Percentiles rank a stretch among this genome's conserved stretches.
phyloP scores from a whole-genome alignment of 2,888 invertebrate species.

The Nipponacmea schrenckii region DNA sequence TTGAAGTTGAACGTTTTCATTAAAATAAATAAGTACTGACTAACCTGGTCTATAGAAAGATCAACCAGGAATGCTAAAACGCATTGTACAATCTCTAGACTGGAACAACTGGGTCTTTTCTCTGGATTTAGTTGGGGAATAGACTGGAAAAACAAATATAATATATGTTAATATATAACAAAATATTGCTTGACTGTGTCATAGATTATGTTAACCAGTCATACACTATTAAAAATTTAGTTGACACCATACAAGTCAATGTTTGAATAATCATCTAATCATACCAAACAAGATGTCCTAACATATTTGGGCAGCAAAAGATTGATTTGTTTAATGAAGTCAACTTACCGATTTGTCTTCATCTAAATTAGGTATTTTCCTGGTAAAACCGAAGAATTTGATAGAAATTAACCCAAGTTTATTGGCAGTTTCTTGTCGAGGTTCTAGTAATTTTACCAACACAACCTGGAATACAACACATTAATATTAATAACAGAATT shows the following conservation, averaged over 20 bases:
- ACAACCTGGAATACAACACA: conserved; percentile 56
- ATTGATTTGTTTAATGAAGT: background rate
- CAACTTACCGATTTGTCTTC: conserved; percentile 41
- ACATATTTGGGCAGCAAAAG: too few species aligned
- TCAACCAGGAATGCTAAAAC: conserved; percentile 55
- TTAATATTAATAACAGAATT: too few species aligned
- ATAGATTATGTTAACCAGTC: too few species aligned
- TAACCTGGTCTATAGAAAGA: conserved; percentile 55
- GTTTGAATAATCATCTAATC: too few species aligned
- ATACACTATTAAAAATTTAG: too few species aligned
- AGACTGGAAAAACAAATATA: conserved; percentile 27
- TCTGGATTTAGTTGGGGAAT: conserved; percentile 43
- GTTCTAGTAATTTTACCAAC: conserved; percentile 62
- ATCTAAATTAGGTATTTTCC: conserved; percentile 45
- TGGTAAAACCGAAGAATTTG: conserved; percentile 61
- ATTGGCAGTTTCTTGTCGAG: conserved; percentile 53
- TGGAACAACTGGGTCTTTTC: conserved; percentile 38
- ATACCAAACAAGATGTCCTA: too few species aligned
- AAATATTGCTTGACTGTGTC: too few species aligned
- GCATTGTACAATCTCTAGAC: conserved; percentile 45
- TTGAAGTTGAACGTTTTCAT: too few species aligned
- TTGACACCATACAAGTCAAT: too few species aligned
- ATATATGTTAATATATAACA: too few species aligned
- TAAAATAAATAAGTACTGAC: too few species aligned
- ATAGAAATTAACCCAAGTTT: conserved; percentile 57